Evolutionary conservation across 2,113 vertebrate genomes (phyloP).

Genomic region (Bagarius yarrelli): DNA sequence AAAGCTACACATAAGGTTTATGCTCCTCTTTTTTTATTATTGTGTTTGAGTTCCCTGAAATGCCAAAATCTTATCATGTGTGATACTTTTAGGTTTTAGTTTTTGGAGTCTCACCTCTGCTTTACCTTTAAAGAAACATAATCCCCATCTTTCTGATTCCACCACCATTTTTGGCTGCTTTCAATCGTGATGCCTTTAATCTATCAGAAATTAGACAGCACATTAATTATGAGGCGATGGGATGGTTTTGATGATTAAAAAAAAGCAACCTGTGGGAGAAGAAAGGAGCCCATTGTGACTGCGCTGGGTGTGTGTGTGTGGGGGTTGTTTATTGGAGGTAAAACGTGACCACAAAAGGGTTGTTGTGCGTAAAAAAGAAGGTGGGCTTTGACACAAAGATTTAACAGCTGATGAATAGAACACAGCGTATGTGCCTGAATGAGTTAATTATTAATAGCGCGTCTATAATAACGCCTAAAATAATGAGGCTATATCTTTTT

Average conservation of each 20-base stretch:
- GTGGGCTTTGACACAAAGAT: background rate
- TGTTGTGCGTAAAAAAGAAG: constrained; percentile 14
- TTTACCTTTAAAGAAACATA: constrained; percentile 23
- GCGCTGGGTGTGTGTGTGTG: background rate
- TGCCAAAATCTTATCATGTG: background rate
- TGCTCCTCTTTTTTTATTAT: background rate
- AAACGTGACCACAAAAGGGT: constrained; percentile 21
- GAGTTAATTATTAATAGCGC: background rate
- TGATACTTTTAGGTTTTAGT: background rate
- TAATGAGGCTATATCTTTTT: constrained; percentile 12
- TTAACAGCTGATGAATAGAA: constrained; percentile 7
- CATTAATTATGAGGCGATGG: constrained; percentile 59
- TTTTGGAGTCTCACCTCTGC: background rate
- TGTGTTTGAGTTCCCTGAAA: background rate
- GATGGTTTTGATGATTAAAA: constrained; percentile 51
- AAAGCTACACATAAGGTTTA: background rate
- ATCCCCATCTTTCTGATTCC: constrained; percentile 40
- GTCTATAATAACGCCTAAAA: constrained; percentile 2
- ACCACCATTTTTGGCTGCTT: constrained; percentile 29
- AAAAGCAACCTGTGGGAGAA: constrained; percentile 44
- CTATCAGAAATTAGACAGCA: constrained; percentile 58
- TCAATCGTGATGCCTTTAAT: constrained; percentile 66
- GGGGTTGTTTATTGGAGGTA: constrained; percentile 21
- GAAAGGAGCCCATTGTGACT: constrained; percentile 20
- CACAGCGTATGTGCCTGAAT: background rate